Base-by-base conservation (phyloP, 2,888 invertebrate species). In the Nymphalis urticae region DNA sequence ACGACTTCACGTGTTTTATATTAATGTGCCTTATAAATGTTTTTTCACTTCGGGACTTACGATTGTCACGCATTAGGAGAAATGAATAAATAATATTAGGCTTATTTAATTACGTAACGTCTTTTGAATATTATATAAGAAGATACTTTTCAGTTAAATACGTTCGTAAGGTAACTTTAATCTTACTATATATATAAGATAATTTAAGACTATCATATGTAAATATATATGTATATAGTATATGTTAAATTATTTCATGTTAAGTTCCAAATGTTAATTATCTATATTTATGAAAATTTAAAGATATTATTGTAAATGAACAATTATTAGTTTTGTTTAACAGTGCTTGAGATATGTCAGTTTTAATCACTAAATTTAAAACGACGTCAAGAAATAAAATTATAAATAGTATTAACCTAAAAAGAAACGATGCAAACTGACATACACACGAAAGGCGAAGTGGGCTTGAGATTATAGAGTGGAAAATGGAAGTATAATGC, bases 11-110 rank as follows among this genome's bases (percentile, higher is more conserved):
- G 81, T 84, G 81, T 80, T 81, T 80, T 78, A 78, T 80, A 75
- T 79, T 82, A 82, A 83, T 81, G 77, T 79, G 66, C 77, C 81
- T 82, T 82, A 83, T 82, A 77, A 79, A 75, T 71, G 24, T 17
- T 56, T 50, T 69, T 71, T 69, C 68, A 65, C 64, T 72, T 70
- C 59, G 53, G 54, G 62, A 59, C 64, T 53, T 66, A 72, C 62
- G 66, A 71, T 73, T 68, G 69, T 66, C 71, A 73, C 72, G 75
- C 77, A 78, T 76, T 76, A 76, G 69, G 69, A 61, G 73, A 76
- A 75, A 79, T 83, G 78, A 81, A 82, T 82, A 81, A 81, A 78
- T 79, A 79, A 82, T 80, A 76, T 64, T 70, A 76, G 58, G n/a
- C 17, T 27, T 42, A 36, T 10, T n/a, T 19, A 24, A 19, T 48